Base-by-base conservation (phyloP, 2,797 vertebrate genomes). In the Sphenopsis melanotis region DNA sequence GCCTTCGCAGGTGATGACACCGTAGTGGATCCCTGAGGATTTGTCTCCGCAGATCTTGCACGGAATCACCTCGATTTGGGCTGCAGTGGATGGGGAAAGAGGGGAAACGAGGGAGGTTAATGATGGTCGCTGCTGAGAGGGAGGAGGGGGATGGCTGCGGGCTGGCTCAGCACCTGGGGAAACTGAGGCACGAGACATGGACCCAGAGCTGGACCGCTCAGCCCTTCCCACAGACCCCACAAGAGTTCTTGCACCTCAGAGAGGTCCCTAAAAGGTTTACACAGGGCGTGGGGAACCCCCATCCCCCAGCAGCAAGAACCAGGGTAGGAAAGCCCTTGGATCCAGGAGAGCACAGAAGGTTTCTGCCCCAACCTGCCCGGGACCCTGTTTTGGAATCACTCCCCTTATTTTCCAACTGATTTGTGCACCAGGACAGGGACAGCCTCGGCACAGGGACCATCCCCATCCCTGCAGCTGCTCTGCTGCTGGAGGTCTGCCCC, bases 41-140 rank as follows among this genome's bases (percentile, higher is more conserved):
- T 99, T 99, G 97, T 99, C 99, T 71, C 99, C 99, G 53, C 99
- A 99, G 97, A 99, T 99, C 98, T 99, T 99, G 97, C 99, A 99
- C 1, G 99, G 99, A 87, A 99, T 99, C 18, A 99, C 98, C 94
- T 99, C 98, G 37, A 99, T 99, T 98, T 99, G 99, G 97, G 99
- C 99, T 99, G 97, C 0, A 15, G 93, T 30, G 1, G 15, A 15
- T 32, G 47, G 60, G 60, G 16, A 88, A 68, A 81, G 86, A 2
- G 39, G 52, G 86, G 24, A 50, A 60, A 39, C 2, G 63, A 2
- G 1, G 0, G 53, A n/a, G 14, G 24, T 91, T 49, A 83, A 29
- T 1, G 9, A 22, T 1, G 17, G 55, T 4, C 3, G 2, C 7
- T 3, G 5, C 39, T 8, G 50, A 19, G 26, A 8, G 2, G 4